Evolutionary conservation across 2,797 vertebrate genomes (phyloP).

Genomic region (Intellagama lesueurii): DNA sequence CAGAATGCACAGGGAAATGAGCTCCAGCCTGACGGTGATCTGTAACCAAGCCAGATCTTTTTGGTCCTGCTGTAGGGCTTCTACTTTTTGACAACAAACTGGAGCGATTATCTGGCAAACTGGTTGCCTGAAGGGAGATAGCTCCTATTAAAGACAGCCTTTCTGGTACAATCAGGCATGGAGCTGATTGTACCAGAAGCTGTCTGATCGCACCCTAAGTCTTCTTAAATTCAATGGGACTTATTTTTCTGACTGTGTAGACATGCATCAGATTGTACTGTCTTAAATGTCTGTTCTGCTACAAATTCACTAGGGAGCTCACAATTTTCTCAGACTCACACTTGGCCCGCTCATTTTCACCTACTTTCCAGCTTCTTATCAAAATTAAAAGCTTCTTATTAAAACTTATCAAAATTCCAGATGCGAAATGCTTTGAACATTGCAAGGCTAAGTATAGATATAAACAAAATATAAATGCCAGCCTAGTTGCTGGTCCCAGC

Average conservation of each 20-base stretch:
- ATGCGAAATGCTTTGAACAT: not conserved
- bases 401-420: not conserved
- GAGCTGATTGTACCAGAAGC: no score
- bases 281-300: not conserved
- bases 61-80: no score
- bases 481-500: not conserved
- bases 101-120: no score
- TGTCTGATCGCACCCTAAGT: not conserved
- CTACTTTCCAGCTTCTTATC: not conserved
- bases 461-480: not conserved
- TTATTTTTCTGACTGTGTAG: not conserved
- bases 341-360: no score
- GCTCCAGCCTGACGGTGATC: no score
- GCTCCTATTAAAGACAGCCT: no score
- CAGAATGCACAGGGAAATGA: no score
- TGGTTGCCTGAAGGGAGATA: no score
- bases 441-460: not conserved
- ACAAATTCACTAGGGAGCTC: not conserved
- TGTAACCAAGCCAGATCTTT: no score
- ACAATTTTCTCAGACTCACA: not conserved
- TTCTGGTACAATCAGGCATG: no score
- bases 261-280: not conserved
- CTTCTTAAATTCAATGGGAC: not conserved
- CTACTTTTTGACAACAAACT: no score
- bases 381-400: no score